Evolutionary conservation across 2,797 vertebrate species (phyloP).

Genomic region (Macroramphosus scolopax): DNA sequence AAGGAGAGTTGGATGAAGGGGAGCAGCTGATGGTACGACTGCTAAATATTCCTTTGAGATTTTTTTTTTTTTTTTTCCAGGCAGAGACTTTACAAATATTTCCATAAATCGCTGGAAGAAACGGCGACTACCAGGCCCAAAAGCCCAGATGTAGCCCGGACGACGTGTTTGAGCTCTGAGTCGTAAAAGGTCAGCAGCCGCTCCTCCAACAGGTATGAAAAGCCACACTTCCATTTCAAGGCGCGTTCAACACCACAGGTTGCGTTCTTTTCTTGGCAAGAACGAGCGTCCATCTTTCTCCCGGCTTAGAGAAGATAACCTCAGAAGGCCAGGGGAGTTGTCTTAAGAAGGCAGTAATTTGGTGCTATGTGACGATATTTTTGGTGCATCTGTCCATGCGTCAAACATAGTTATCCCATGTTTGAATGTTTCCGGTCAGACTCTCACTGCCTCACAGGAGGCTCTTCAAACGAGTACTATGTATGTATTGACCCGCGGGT

Average conservation of each 20-base stretch:
- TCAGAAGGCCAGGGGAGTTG: constrained; percentile 8
- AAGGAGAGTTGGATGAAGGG: constrained; percentile 28
- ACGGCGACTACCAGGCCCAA: constrained; percentile 36
- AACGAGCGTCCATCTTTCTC: constrained; percentile 27
- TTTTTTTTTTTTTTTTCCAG: constrained; percentile 37
- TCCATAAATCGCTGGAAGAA: constrained; percentile 61
- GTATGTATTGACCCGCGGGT: constrained; percentile 64
- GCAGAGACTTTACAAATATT: constrained; percentile 60
- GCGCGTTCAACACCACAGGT: constrained; percentile 34
- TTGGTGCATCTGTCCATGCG: constrained; percentile 7
- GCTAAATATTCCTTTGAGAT: constrained; percentile 51
- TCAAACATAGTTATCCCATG: constrained; percentile 14
- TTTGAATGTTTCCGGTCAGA: constrained; percentile 10
- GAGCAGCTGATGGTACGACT: constrained; percentile 32
- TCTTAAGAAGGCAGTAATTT: constrained; percentile 25
- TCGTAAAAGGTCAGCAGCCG: constrained; percentile 68
- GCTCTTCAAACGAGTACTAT: constrained; percentile 46
- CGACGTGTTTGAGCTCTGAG: constrained; percentile 69
- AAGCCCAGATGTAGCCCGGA: constrained; percentile 54
- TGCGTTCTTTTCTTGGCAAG: constrained; percentile 38
- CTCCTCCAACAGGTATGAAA: constrained; percentile 59
- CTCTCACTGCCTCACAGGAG: constrained; percentile 26
- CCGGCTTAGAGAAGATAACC: constrained; percentile 20
- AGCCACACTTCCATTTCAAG: constrained; percentile 58
- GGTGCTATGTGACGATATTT: constrained; percentile 23